Conservation (phyloP, 1,140 invertebrate species). For the Sycobia sp. region DNA sequence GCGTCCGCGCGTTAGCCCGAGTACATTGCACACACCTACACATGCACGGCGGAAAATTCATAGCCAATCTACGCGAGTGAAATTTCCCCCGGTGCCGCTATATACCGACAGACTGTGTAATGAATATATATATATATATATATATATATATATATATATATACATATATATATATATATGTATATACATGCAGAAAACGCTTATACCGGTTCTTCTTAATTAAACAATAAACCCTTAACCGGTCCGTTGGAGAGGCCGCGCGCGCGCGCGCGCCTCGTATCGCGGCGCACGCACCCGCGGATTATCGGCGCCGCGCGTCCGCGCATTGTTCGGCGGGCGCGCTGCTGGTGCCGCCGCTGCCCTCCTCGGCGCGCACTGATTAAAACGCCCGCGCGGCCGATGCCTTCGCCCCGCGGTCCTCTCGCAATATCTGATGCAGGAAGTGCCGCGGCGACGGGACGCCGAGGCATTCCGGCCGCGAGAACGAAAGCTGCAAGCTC, state of each 20-base stretch:
- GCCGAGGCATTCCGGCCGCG: neutral
- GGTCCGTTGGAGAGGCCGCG: neutral
- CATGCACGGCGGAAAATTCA: too few relatives aligned
- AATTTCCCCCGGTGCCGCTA: too few relatives aligned
- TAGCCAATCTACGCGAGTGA: too few relatives aligned
- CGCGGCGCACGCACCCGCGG: neutral
- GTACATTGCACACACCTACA: too few relatives aligned
- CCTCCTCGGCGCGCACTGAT: too few relatives aligned
- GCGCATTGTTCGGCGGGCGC: conserved; percentile 7
- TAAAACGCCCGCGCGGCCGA: too few relatives aligned
- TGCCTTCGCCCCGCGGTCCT: neutral
- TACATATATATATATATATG: too few relatives aligned
- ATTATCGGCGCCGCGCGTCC: neutral
- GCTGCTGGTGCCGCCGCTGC: neutral
- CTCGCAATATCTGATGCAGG: neutral
- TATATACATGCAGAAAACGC: too few relatives aligned
- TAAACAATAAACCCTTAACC: conserved; percentile 18
- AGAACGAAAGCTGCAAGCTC: conserved; percentile 1
- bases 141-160: too few relatives aligned
- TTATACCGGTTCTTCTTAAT: conserved; percentile 13
- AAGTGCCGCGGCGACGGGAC: neutral
- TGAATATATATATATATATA: too few relatives aligned
- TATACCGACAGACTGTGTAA: too few relatives aligned
- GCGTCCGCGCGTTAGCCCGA: too few relatives aligned
- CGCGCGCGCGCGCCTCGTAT: neutral